Evolutionary conservation across 2,113 vertebrate species (phyloP), one percentile per base, ranked within the genome.

Genomic region (Thalassoma bifasciatum): DNA sequence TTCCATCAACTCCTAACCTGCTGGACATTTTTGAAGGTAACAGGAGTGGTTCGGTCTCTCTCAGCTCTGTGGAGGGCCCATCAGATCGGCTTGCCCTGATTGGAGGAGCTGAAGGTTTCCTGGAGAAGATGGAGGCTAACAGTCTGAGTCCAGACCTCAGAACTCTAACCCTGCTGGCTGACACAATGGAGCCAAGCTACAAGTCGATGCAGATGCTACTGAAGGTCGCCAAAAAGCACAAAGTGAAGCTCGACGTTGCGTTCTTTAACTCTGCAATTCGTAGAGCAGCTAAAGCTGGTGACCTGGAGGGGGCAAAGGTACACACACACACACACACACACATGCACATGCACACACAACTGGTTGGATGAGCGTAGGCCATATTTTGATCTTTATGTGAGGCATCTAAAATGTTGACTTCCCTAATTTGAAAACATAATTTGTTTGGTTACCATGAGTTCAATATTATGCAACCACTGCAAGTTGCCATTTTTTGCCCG

Each of bases 231-330:
- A 94, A 95, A 11, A 37, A 83, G 5, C 72, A 94, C 69, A 75
- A 83, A 2, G 73, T 98, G 36, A 94, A 95, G 80, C 93, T 94
- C 0, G 96, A 99, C 0, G 75, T 94, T 10, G 91, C 92, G 0
- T 99, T 99, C 84, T 98, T 97, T 71, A 99, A 99, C 74, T 93
- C 94, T 0, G 91, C 94, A 81, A 92, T 99, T 56, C 94, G 93
- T 71, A 95, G 93, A 81, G 92, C 92, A 37, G 96, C 96, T 54
- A 96, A 90, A 88, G 73, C 54, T 8, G 92, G 94, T 24, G 92
- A 96, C 72, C 83, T 96, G 49, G 89, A 95, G 16, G 95, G 92
- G 11, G 96, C 96, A 1, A 96, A 96, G 97, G 98, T 99, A 73
- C 89, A 22, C 17, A 53, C 46, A 22, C 44, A 23, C n/a, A 61